These are phyloP conservation scores for Brachionus plicatilis DNA, from an alignment of 1,140 invertebrate species.

Conservation along the genomic window DNA sequence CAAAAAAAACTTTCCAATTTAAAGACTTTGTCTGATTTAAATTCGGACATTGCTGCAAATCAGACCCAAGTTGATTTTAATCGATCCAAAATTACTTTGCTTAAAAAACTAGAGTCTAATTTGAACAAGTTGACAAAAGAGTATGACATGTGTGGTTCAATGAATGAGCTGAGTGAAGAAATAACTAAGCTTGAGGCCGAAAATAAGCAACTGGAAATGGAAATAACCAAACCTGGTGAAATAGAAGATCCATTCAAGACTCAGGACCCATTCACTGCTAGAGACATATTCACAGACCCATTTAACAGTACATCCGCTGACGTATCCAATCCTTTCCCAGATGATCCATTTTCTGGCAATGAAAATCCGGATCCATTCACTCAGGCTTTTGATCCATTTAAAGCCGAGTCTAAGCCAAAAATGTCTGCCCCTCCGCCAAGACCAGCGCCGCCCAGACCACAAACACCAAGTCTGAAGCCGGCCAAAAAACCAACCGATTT, in stretches of 20 bases:
- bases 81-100: not conserved
- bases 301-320: not conserved
- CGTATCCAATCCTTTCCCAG: conserved; percentile 9
- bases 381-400: conserved; percentile 14
- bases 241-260: not conserved
- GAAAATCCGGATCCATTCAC: not conserved
- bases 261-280: not conserved
- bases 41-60: not conserved
- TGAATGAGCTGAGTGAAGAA: not conserved
- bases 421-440: not conserved
- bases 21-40: not conserved
- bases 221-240: not conserved
- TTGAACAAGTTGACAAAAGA: conserved; percentile 11
- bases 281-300: not conserved
- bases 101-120: not conserved
- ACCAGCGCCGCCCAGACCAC: conserved; percentile 25
- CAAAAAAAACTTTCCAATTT: not conserved
- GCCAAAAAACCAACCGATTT: not conserved
- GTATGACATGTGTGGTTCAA: not conserved
- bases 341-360: conserved; percentile 3
- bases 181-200: not conserved
- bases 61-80: not conserved
- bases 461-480: conserved; percentile 36
- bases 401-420: not conserved
- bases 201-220: not conserved